These are phyloP conservation scores for Trisateles emortualis DNA, from an alignment of 2,888 invertebrate species.

Conservation along the genomic window DNA sequence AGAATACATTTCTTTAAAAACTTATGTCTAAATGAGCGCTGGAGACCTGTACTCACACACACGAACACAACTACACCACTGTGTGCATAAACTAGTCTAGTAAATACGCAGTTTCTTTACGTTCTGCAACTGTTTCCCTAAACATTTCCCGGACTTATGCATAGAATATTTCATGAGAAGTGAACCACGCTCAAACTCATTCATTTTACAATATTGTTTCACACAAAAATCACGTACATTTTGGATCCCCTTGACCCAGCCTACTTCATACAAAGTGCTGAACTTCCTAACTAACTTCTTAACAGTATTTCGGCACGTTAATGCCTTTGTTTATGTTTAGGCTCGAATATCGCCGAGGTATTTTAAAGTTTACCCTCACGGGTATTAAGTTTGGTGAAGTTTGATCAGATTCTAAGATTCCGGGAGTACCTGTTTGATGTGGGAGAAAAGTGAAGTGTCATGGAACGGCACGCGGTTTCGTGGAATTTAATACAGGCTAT, in stretches of 20 bases:
- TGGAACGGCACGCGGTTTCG: background rate
- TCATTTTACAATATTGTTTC: conserved; percentile 32
- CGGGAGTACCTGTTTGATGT: conserved; percentile 10
- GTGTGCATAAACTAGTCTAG: too few relatives aligned
- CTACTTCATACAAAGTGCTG: conserved; percentile 30
- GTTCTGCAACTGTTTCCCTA: too few relatives aligned
- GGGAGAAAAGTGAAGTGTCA: conserved; percentile 11
- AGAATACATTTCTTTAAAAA: too few relatives aligned
- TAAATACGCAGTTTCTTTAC: too few relatives aligned
- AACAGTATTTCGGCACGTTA: conserved; percentile 46
- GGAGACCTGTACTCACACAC: too few relatives aligned
- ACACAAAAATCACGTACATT: conserved; percentile 47
- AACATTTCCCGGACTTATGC: background rate
- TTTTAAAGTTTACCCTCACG: conserved; percentile 39
- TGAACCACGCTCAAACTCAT: conserved; percentile 23
- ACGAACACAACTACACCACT: too few relatives aligned
- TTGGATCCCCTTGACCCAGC: conserved; percentile 36
- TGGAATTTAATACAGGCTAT: conserved; percentile 3
- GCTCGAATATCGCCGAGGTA: conserved; percentile 43
- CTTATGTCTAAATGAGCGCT: too few relatives aligned
- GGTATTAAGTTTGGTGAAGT: conserved; percentile 32
- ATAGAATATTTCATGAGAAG: conserved; percentile 4
- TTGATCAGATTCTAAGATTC: conserved; percentile 25
- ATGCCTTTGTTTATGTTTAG: conserved; percentile 49
- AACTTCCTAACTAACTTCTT: conserved; percentile 52